Evolutionary conservation across 2,113 vertebrate genomes (phyloP), one percentile per base, ranked within the genome.

Genomic region (Dasyurus viverrinus): DNA sequence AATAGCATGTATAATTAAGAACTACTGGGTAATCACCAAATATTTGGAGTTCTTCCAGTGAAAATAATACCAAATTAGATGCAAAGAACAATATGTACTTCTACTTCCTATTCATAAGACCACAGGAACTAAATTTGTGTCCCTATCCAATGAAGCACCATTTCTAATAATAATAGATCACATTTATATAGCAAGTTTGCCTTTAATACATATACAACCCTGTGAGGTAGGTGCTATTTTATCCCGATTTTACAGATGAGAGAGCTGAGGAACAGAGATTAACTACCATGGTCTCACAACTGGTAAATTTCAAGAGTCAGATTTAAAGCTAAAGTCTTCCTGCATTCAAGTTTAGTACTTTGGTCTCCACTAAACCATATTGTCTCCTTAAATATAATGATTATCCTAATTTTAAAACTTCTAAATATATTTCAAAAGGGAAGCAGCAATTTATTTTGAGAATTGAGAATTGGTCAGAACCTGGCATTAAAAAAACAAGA

Each of bases 401-500:
- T 23, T 23, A 42, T 84, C 53, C 89, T 68, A 54, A 24, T 84
- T 97, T 89, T 89, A 91, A 76, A 11, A 25, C 54, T 92, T 89
- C 92, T 84, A 25, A 60, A 90, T 89, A 1, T 19, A 91, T 92
- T 96, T 94, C 53, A 93, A 92, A 91, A 91, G 16, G n/a, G 19
- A 94, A 96, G 90, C 4, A 93, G 25, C 36, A 94, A 94, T 92
- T 1, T 7, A 89, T 92, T 26, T 50, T 91, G 23, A 92, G 60
- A 90, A 95, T 2, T 93, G 53, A 91, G 54, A 90, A 95, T 2
- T 94, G 53, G 90, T 50, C 46, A n/a, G 53, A 93, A 92, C 96
- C 47, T 54, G 42, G 95, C 84, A 93, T 93, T 94, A 97, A 50
- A 95, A 53, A 95, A 97, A 95, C 93, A 93, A 97, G 89, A 52